Conservation (phyloP, 2,888 invertebrate genomes). For the Silvanus unidentatus region DNA sequence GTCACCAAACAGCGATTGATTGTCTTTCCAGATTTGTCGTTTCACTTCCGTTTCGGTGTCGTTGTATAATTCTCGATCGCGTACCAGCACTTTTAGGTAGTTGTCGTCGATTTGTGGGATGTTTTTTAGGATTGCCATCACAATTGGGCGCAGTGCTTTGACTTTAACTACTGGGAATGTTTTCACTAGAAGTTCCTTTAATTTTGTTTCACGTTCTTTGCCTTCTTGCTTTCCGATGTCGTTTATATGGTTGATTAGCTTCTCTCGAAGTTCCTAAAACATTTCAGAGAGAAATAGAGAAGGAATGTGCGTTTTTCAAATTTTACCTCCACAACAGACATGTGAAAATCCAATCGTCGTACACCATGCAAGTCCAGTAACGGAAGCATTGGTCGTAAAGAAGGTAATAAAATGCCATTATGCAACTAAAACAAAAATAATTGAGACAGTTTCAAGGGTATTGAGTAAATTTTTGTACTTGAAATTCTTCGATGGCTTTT, state of each 20-base stretch:
- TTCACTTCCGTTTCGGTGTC: slow-evolving; percentile 96
- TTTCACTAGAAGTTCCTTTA: slow-evolving; percentile 84
- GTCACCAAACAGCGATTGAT: slow-evolving; percentile 93
- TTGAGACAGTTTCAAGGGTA: too few relatives aligned
- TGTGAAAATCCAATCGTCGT: slow-evolving; percentile 88
- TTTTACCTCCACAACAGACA: slow-evolving; percentile 78
- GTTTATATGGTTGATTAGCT: slow-evolving; percentile 73
- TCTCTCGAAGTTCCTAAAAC: slow-evolving; percentile 57
- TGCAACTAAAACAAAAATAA: slow-evolving; percentile 55
- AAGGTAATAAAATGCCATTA: slow-evolving; percentile 87
- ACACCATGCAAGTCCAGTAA: slow-evolving; percentile 92
- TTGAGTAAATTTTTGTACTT: slow-evolving; percentile 50
- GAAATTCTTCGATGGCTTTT: slow-evolving; percentile 98
- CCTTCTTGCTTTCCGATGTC: slow-evolving; percentile 71
- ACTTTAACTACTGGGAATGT: slow-evolving; percentile 92
- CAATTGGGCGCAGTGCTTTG: slow-evolving; percentile 84
- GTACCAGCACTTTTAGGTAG: slow-evolving; percentile 68
- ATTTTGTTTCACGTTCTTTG: slow-evolving; percentile 70
- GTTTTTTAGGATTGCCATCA: slow-evolving; percentile 90
- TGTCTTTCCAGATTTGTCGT: slow-evolving; percentile 96
- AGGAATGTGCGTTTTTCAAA: not conserved
- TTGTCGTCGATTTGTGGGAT: slow-evolving; percentile 91
- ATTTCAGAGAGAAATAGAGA: not conserved
- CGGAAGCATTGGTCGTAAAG: slow-evolving; percentile 89
- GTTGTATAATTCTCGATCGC: slow-evolving; percentile 84